Base-by-base conservation (phyloP, 1,140 invertebrate genomes). In the Polypedilum vanderplanki region DNA sequence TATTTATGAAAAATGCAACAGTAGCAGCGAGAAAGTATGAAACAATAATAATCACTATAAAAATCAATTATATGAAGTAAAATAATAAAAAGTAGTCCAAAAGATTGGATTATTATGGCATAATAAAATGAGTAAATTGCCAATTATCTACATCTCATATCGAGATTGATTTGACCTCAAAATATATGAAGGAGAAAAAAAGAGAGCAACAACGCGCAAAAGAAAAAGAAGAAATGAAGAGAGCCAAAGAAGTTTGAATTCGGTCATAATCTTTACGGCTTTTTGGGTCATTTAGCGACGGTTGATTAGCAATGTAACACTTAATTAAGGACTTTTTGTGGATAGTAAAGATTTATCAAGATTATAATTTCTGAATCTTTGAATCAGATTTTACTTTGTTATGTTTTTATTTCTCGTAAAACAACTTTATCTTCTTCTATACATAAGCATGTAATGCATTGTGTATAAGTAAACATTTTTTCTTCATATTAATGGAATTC, bases 281-380 rank as follows among this genome's bases (percentile, higher is more conserved):
- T 57, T 57, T 57, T 15, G 46, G 46, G 46, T 57, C 46, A 12
- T 57, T 57, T n/a, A 57, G 46, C 4, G 12, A 57, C 46, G 46
- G 46, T 57, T 57, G 46, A 57, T 57, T 57, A 57, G 46, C 46
- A 57, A 57, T 57, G 46, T 57, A 57, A 57, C 46, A 57, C 46
- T 57, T 57, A 57, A 57, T 57, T 57, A 57, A 57, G 46, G 46
- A 57, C 46, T 57, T 33, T n/a, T 33, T 12, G 46, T 57, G 46
- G 46, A 1, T 57, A 57, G 10, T 12, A 57, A 12, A 57, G 46
- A 57, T 57, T 57, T 57, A 57, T 57, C 46, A 57, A 57, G 46
- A 57, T 57, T 57, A 57, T 57, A 57, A 57, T 3, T 57, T 57
- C 8, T 12, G 41, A 12, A 2, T 15, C 10, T 57, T n/a, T n/a